Conservation (phyloP, 2,888 invertebrate genomes). For the Apamea monoglypha region DNA sequence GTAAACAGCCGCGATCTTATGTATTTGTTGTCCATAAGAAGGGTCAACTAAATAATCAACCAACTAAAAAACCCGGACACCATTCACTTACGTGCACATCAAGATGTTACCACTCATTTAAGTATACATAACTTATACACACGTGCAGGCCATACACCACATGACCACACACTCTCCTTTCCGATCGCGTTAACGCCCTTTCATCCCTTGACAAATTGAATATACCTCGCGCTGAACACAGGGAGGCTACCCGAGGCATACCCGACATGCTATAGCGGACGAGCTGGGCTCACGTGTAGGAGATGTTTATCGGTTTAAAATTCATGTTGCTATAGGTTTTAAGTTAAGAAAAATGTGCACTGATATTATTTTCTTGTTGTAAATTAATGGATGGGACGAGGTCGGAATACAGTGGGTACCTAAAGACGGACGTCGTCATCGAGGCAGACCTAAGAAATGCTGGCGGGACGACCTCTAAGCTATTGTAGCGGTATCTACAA, state of each 20-base stretch:
- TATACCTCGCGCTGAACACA: slow-evolving; percentile 36
- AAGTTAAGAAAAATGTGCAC: background rate
- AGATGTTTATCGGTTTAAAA: background rate
- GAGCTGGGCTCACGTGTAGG: background rate
- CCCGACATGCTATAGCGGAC: slow-evolving; percentile 5
- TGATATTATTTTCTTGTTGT: no score
- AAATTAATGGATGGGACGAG: background rate
- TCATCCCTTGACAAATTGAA: slow-evolving; percentile 64
- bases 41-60: background rate
- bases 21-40: background rate
- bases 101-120: background rate
- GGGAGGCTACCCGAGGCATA: background rate
- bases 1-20: background rate
- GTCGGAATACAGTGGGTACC: background rate
- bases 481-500: no score
- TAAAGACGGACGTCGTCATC: background rate
- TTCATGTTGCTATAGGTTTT: background rate
- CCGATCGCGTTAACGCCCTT: slow-evolving; percentile 54
- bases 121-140: slow-evolving; percentile 21
- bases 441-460: background rate
- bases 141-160: slow-evolving; percentile 25
- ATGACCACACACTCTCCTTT: slow-evolving; percentile 34
- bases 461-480: background rate
- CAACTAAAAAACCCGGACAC: no score
- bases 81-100: background rate